phyloP scores from a whole-genome alignment of 2,113 vertebrate species.

The Anguilla rostrata region DNA sequence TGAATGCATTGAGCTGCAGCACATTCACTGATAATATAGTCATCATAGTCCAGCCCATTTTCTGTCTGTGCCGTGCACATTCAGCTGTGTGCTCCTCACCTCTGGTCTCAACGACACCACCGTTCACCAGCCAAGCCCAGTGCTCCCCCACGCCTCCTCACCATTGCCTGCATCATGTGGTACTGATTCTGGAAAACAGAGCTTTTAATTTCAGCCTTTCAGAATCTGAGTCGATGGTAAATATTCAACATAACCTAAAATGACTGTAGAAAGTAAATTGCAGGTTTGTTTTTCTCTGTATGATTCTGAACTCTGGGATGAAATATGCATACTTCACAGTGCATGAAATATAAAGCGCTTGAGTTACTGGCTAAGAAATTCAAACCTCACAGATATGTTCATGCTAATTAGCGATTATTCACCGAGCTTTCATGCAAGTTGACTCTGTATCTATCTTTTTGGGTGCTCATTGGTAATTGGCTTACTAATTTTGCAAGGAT shows the following conservation, averaged over 20 bases:
- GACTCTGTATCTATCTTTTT: neutral
- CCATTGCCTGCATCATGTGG: neutral
- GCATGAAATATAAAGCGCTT: neutral
- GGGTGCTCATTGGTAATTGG: neutral
- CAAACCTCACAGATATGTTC: neutral
- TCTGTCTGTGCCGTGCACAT: too few species aligned
- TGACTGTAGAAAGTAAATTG: neutral
- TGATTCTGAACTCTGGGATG: neutral
- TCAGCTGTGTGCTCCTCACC: too few species aligned
- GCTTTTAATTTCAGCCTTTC: neutral
- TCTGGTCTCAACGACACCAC: too few species aligned
- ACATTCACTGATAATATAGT: too few species aligned
- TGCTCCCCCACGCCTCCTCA: too few species aligned
- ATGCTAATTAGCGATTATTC: neutral
- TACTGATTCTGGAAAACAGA: too few species aligned
- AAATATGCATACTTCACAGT: neutral
- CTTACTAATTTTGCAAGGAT: neutral
- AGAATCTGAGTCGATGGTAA: neutral
- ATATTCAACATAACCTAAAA: neutral
- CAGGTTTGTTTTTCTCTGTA: neutral
- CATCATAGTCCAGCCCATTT: too few species aligned
- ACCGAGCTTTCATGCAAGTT: neutral
- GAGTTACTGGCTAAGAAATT: neutral
- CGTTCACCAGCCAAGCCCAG: too few species aligned
- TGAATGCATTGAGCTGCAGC: too few species aligned